These are phyloP conservation scores for Parnassius orleans DNA, from an alignment of 2,888 invertebrate genomes.

Conservation along the genomic window DNA sequence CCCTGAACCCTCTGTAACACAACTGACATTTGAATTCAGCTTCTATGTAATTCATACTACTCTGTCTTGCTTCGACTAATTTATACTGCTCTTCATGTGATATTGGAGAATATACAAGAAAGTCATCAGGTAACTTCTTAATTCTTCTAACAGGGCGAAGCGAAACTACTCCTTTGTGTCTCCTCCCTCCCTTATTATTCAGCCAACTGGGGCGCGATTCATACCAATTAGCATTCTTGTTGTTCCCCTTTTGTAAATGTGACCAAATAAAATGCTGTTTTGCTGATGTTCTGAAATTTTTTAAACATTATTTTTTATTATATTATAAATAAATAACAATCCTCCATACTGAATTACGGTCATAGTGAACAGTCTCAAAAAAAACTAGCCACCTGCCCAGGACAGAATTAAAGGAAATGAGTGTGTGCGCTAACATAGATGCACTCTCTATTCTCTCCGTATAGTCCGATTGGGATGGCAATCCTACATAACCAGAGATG, in stretches of 20 bases:
- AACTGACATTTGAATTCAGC: conserved; percentile 58
- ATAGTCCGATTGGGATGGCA: too few relatives aligned
- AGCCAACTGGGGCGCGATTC: conserved; percentile 52
- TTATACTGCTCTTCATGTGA: conserved; percentile 62
- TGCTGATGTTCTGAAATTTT: conserved; percentile 51
- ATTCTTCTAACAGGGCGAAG: conserved; percentile 42
- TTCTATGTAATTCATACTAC: conserved; percentile 59
- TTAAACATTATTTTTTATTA: not conserved
- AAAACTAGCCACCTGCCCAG: too few relatives aligned
- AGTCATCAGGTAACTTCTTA: conserved; percentile 53
- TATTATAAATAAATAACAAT: too few relatives aligned
- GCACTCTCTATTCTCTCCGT: too few relatives aligned
- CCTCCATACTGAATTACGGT: too few relatives aligned
- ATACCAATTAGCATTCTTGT: conserved; percentile 49
- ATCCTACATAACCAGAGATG: too few relatives aligned
- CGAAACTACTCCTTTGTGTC: conserved; percentile 35
- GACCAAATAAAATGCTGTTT: conserved; percentile 63
- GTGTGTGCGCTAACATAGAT: too few relatives aligned
- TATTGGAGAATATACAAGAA: conserved; percentile 52
- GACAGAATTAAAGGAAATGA: too few relatives aligned
- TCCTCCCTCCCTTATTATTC: conserved; percentile 42
- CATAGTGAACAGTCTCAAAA: too few relatives aligned
- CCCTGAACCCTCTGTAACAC: conserved; percentile 64
- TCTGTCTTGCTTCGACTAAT: conserved; percentile 51
- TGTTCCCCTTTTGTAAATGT: conserved; percentile 52